Base-by-base conservation (phyloP, 2,797 vertebrate genomes). In the Onychomys arenicola region DNA sequence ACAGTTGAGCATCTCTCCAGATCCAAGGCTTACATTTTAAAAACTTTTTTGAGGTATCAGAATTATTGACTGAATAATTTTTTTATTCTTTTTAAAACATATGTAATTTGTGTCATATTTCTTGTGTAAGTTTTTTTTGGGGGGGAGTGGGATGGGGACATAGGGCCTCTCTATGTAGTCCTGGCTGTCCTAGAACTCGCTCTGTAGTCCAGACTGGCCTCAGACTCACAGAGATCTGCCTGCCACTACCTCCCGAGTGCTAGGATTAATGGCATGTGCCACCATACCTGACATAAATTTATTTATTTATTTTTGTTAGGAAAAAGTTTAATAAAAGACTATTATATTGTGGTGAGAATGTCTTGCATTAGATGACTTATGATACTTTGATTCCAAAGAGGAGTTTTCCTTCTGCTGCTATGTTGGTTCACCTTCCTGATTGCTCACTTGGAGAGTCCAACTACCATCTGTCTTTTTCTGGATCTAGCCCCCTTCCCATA, bases 51-150 rank as follows among this genome's bases (percentile, higher is more conserved):
- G 67, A 77, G n/a, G 17, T 91, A 61, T 75, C 52, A 73, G 43
- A 69, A 43, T 89, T 75, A 40, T 37, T 75, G 52, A 27, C n/a
- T 92, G 63, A 71, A 57, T 87, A 73, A 63, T 40, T 82, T 91
- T 91, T 27, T 46, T 46, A 25, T 67, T 77, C 34, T 52, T 84
- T 91, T 89, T 37, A 43, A 89, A 91, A 80, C 49, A 27, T 2
- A 55, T n/a, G n/a, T 34, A 69, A 55, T 80, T 69, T 43, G 69
- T 87, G 32, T 77, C 69, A 73, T 92, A 75, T 89, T 89, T 93
- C 67, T 93, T 46, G 40, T 81, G 0, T 85, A 89, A n/a, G 5
- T 27, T 61, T 55, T 80, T 81, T 37, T 81, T 37, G 52, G 78
- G 21, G 21, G 19, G 61, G 61, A 10, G 61, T 59, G 59, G 67